A percentile compares a stretch with the other conserved stretches of the same genome.
Evolutionary conservation across 92 coral and sea anemone genomes (phyloP).

Genomic region (Zoanthus gigantus): DNA sequence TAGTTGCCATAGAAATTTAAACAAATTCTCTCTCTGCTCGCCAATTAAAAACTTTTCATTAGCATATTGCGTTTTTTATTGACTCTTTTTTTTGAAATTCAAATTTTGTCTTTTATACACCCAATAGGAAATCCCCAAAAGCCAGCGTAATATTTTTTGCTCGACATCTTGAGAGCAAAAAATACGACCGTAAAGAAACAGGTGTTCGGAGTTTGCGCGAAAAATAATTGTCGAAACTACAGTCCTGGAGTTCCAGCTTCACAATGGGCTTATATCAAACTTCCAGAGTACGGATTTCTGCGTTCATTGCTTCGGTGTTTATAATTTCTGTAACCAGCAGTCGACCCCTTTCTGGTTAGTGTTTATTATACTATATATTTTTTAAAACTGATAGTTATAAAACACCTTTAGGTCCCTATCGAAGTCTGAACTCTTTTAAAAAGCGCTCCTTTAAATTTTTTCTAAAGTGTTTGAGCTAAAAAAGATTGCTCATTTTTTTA

Average conservation of each 20-base stretch:
- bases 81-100: constrained; percentile 71
- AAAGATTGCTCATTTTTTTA: constrained; percentile 27
- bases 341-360: constrained; percentile 36
- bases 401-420: not conserved
- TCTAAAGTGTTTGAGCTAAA: not conserved
- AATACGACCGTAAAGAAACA: constrained; percentile 11
- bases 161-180: constrained; percentile 44
- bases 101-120: constrained; percentile 52
- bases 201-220: constrained; percentile 20
- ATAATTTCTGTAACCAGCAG: constrained; percentile 45
- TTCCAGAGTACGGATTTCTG: not conserved
- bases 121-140: constrained; percentile 63
- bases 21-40: constrained; percentile 2
- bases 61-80: constrained; percentile 61
- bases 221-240: not conserved
- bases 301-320: constrained; percentile 9
- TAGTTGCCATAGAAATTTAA: constrained; percentile 26
- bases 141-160: constrained; percentile 17
- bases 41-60: constrained; percentile 46
- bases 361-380: not conserved
- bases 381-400: not conserved
- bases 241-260: not conserved
- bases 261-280: constrained; percentile 16
- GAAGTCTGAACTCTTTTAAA: not conserved
- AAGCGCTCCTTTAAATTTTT: not conserved